Base-by-base conservation (phyloP, 2,113 vertebrate species). In the Zootoca vivipara region DNA sequence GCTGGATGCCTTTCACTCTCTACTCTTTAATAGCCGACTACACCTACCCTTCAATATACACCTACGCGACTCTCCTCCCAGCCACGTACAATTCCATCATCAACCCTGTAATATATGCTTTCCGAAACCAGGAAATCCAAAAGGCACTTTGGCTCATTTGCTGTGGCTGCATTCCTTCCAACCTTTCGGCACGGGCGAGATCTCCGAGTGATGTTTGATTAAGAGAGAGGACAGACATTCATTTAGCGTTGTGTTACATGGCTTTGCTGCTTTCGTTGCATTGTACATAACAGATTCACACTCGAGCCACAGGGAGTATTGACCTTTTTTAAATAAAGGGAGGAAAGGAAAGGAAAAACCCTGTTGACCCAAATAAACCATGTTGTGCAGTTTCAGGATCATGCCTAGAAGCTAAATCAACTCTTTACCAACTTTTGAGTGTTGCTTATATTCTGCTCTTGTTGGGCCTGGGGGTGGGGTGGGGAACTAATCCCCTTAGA, bases 31-130 rank as follows among this genome's bases (percentile, higher is more conserved):
- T 99, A 73, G 99, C 98, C 0, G 99, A 99, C 96, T 99, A 99
- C 95, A 99, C 98, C 42, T 99, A 99, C 92, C 99, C 99, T 10
- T 98, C 98, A 18, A 98, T 99, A 73, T 99, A 99, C 94, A 99
- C 98, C 79, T 99, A 99, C 12, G 99, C 98, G 95, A 99, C 99
- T 1, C 97, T 99, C 91, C 97, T 99, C 95, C 99, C 99, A 0
- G 99, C 99, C 94, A 99, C 99, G 86, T 99, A 99, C 97, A 99
- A 99, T 94, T 99, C 99, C 62, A 97, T 99, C 96, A 99, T 99
- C 96, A 99, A 99, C 96, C 99, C 99, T 0, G 98, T 99, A 85
- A 99, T 99, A 92, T 99, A 99, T 6, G 99, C 99, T 91, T 99
- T 99, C 97, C 96, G 99, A 94, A 99, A 99, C 97, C 99, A 99